phyloP scores from a whole-genome alignment of 2,113 vertebrate species.

The Acrocephalus kingi region DNA sequence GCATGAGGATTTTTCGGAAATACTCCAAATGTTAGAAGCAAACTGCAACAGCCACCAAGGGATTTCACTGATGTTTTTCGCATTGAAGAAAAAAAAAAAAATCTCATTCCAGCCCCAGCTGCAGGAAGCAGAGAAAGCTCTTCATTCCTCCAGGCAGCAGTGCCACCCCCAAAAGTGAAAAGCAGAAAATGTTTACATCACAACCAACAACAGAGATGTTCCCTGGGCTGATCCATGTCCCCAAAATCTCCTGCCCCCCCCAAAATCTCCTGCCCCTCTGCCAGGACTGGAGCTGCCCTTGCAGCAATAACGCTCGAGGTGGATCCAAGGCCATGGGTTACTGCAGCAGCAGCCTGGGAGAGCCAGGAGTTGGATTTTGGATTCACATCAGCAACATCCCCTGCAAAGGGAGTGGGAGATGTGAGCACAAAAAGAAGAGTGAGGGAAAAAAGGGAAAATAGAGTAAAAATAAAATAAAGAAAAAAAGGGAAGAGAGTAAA shows the following conservation, averaged over 20 bases:
- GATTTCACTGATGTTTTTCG: neutral
- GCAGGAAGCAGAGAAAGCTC: neutral
- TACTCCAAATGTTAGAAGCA: neutral
- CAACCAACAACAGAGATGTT: neutral
- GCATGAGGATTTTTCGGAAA: neutral
- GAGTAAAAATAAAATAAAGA: neutral
- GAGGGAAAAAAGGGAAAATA: rapidly evolving
- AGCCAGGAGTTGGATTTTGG: neutral
- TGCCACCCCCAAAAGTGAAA: neutral
- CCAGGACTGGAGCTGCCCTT: neutral
- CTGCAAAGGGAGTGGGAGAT: neutral
- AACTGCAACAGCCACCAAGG: neutral
- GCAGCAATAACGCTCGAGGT: rapidly evolving
- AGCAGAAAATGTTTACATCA: neutral
- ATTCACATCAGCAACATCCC: neutral
- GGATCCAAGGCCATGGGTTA: neutral
- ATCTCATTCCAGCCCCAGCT: constrained; percentile 7
- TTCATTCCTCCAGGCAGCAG: neutral
- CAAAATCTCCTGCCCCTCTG: neutral
- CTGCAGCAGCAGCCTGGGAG: neutral
- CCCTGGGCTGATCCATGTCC: neutral
- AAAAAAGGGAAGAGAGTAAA: neutral
- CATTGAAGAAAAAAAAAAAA: neutral
- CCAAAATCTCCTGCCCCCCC: neutral
- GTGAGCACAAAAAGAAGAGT: neutral